Base-by-base conservation (phyloP, 2,797 vertebrate genomes). In the Microcaecilia unicolor region DNA sequence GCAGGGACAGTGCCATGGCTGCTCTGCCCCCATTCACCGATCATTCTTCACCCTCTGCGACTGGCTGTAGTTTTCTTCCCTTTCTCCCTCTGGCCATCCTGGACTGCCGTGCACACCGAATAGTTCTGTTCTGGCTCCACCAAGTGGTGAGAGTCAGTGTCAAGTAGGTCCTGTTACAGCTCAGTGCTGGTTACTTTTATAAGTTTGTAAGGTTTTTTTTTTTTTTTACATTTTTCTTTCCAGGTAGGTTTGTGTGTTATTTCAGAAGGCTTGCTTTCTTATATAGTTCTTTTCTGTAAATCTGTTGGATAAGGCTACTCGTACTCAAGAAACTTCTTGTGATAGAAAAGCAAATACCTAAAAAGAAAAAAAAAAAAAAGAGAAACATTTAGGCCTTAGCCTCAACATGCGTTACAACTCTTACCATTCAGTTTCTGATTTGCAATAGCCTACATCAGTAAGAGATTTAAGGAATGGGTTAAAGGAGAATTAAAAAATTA, bases 251-350 rank as follows among this genome's bases (percentile, higher is more conserved):
- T 76, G 81, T 88, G 86, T 87, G 74, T 81, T 68, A 39, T 49
- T 70, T 60, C 55, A 52, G 55, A 78, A 77, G 74, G 67, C 70
- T 67, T 67, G 66, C 18, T 51, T 66, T 52, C 30, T 45, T 60
- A 44, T 33, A n/a, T 12, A 20, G 41, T 44, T 46, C 54, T 48
- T 61, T 41, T 41, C 67, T 63, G 72, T 37, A 59, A 41, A 58
- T 65, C 59, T 55, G 70, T 60, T 56, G 31, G 58, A 40, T 30
- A 60, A 68, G 70, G 72, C 78, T 97, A 98, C 74, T 97, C 93
- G 3, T 98, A 98, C 53, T 97, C 93, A 51, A 98, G 87, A 77
- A 98, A 97, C 79, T 98, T 93, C 71, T 97, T 98, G 85, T 98
- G 94, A 81, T 98, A 98, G 86, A 98, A 98, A 76, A 98, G 86